These are phyloP conservation scores for Melanostoma scalare DNA, from an alignment of 2,888 invertebrate species.

Conservation along the genomic window DNA sequence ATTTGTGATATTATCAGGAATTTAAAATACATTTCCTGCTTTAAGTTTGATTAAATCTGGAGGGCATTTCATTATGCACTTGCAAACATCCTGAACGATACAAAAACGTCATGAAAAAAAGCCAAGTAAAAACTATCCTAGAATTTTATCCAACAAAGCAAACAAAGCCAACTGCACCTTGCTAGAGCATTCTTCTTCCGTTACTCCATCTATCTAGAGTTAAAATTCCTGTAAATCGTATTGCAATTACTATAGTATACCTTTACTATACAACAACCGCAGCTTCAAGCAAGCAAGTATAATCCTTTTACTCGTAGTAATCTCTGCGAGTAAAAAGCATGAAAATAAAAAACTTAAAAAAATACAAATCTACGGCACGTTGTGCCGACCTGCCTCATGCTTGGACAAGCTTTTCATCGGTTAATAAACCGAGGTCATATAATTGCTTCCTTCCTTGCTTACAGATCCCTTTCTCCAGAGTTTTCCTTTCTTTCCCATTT, in stretches of 20 bases:
- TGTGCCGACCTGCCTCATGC: conserved; percentile 43
- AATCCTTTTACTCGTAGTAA: conserved; percentile 66
- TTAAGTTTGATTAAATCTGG: too few relatives aligned
- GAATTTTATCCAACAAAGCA: too few relatives aligned
- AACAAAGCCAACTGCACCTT: too few relatives aligned
- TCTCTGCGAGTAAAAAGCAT: conserved; percentile 34
- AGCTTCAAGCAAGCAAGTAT: conserved; percentile 48
- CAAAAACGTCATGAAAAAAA: too few relatives aligned
- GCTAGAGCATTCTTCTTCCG: conserved; percentile 19
- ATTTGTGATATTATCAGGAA: too few relatives aligned
- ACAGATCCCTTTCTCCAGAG: conserved; percentile 30
- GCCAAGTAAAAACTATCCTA: too few relatives aligned
- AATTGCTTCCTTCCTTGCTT: conserved; percentile 69
- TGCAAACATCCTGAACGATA: too few relatives aligned
- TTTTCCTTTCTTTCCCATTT: conserved; percentile 27
- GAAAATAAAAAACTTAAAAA: not conserved
- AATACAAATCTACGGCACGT: conserved; percentile 32
- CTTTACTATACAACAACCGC: conserved; percentile 25
- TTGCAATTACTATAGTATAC: conserved; percentile 11
- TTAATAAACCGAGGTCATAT: conserved; percentile 72
- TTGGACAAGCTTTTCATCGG: conserved; percentile 70
- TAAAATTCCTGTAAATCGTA: conserved; percentile 47
- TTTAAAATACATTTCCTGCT: too few relatives aligned
- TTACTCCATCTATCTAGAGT: conserved; percentile 31
- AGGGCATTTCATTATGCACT: too few relatives aligned